Evolutionary conservation across 2,113 vertebrate genomes (phyloP).

Genomic region (Albula goreensis): DNA sequence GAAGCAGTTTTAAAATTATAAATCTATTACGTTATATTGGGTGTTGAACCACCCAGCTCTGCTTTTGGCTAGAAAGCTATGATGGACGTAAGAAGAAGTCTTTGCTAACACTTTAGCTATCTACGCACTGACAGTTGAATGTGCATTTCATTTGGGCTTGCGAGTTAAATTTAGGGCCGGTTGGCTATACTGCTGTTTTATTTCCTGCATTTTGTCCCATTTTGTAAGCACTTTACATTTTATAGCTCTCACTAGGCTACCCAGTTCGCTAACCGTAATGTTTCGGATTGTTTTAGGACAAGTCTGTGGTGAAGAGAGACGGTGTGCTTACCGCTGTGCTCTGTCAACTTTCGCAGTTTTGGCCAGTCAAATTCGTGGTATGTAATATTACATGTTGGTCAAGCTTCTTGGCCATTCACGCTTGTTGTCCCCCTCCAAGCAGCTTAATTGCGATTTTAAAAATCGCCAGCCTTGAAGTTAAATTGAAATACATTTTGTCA

Average conservation of each 20-base stretch:
- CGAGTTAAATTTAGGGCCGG: neutral
- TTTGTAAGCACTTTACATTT: too few species aligned
- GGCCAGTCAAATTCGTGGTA: constrained; percentile 69
- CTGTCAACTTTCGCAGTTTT: constrained; percentile 56
- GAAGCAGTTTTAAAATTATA: too few species aligned
- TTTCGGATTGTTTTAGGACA: constrained; percentile 39
- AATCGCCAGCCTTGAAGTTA: too few species aligned
- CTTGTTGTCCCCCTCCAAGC: neutral
- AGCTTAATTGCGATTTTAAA: too few species aligned
- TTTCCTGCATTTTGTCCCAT: too few species aligned
- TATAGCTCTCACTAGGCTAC: too few species aligned
- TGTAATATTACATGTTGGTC: constrained; percentile 21
- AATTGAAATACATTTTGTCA: too few species aligned
- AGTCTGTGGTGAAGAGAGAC: constrained; percentile 43
- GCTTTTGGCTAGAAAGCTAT: too few species aligned
- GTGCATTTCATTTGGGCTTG: neutral
- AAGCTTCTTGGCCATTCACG: neutral
- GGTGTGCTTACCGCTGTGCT: constrained; percentile 49
- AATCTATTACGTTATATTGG: too few species aligned
- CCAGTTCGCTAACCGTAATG: neutral
- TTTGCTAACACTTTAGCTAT: neutral
- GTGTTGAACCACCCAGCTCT: too few species aligned
- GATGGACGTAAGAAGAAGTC: too few species aligned
- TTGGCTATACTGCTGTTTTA: neutral
- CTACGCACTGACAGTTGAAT: neutral